A percentile compares a stretch with the other conserved stretches of the same genome.
phyloP scores from a whole-genome alignment of 2,113 vertebrate genomes.

The Sphyrna mokarran region DNA sequence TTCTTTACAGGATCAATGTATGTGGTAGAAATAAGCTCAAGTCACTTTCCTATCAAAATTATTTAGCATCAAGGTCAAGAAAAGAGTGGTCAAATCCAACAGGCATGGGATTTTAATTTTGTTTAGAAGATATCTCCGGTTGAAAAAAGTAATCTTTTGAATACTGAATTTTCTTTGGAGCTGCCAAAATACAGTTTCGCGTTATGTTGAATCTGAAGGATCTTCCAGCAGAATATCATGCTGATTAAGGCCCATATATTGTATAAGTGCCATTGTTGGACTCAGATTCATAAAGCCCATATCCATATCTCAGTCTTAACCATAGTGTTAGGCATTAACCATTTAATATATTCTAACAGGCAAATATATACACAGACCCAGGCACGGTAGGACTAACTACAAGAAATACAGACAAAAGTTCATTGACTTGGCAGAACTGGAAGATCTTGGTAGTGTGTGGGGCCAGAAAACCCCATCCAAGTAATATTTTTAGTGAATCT shows the following conservation, averaged over 20 bases:
- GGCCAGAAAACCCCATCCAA: too few species aligned
- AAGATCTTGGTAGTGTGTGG: too few species aligned
- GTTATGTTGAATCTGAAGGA: background rate
- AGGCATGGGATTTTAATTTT: background rate
- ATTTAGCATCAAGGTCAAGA: background rate
- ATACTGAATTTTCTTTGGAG: background rate
- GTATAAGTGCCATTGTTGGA: background rate
- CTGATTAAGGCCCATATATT: background rate
- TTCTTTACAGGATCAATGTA: constrained; percentile 2
- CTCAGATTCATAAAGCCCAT: background rate
- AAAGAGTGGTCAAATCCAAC: background rate
- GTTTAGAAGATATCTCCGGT: background rate
- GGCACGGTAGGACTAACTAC: too few species aligned
- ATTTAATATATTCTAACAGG: background rate
- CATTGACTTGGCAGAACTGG: too few species aligned
- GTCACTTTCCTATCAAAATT: background rate
- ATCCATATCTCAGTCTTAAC: background rate
- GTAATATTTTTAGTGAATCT: background rate
- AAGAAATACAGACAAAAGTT: too few species aligned
- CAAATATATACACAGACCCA: too few species aligned
- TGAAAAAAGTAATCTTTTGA: background rate
- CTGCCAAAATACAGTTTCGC: background rate
- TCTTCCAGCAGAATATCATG: background rate
- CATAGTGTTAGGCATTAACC: background rate
- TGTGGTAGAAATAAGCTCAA: background rate